Evolutionary conservation across 2,113 vertebrate species (phyloP), one percentile per base, ranked within the genome.

Genomic region (Dryoscopus gambensis): DNA sequence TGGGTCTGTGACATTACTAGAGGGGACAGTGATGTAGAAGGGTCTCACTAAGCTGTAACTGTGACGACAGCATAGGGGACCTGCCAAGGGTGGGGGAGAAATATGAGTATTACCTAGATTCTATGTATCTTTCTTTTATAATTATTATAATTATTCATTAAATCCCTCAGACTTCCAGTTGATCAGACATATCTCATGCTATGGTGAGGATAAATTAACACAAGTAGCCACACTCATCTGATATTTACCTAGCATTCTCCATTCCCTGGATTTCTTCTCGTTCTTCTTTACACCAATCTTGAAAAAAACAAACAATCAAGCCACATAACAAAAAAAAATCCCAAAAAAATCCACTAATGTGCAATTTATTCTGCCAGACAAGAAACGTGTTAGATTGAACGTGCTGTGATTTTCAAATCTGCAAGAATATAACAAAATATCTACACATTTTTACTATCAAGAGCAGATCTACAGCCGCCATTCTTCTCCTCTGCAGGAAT

Each of bases 201-300:
- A 17, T 4, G 33, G 17, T 71, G 65, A 60, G 67, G 46, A 6
- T 28, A 80, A 76, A 19, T 69, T 65, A 50, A 18, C 8, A 63
- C 3, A 30, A 0, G 0, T 7, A 18, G 62, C 28, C 49, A 31
- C 2, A 0, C 7, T 79, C 3, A 5, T 21, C 46, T 56, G 24
- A 20, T 15, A 56, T 42, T 49, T 60, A 42, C 25, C 7, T n/a
- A 23, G 22, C 7, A 28, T 7, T 44, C 22, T 76, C 20, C 17
- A 16, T 73, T 80, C n/a, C 13, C 5, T 37, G 46, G 25, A 73
- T 39, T 88, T 90, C 30, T 76, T 25, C 59, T 63, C 10, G 15
- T 1, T 4, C 23, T 74, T 89, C 47, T 47, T 60, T 31, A 67
- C 3, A 39, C 1, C 18, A 33, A 4, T 5, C 53, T 37, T 47